Evolutionary conservation across 2,888 invertebrate genomes (phyloP).

Genomic region (Microplitis manilae): DNA sequence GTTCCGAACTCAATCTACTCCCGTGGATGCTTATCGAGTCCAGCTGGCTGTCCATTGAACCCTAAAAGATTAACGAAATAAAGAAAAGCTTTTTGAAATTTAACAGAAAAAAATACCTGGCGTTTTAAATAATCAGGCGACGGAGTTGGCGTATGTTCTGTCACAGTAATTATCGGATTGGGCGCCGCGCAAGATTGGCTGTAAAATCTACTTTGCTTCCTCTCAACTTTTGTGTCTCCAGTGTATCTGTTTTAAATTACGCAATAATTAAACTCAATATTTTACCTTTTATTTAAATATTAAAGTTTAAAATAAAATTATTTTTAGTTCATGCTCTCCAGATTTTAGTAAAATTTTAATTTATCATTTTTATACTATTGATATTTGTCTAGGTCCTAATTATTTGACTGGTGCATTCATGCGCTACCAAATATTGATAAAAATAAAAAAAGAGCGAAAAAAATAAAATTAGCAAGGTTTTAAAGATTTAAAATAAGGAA

Average conservation of each 20-base stretch:
- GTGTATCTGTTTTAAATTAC: conserved; percentile 75
- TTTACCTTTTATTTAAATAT: too few relatives aligned
- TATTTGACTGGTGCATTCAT: neutral
- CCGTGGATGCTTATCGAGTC: conserved; percentile 78
- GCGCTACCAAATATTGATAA: conserved; percentile 3
- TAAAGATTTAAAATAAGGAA: neutral
- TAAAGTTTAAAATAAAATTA: neutral
- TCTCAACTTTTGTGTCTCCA: conserved; percentile 80
- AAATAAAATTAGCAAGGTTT: neutral
- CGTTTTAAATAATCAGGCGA: conserved; percentile 89
- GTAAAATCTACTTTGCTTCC: conserved; percentile 74
- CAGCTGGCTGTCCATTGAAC: conserved; percentile 88
- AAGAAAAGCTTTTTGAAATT: conserved; percentile 35
- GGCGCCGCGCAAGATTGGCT: conserved; percentile 79
- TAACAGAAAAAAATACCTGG: conserved; percentile 74
- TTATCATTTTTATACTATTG: too few relatives aligned
- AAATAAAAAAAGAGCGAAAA: neutral
- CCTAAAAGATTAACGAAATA: conserved; percentile 72
- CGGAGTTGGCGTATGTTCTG: conserved; percentile 94
- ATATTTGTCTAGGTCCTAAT: too few relatives aligned
- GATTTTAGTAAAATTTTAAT: neutral
- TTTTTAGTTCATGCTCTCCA: neutral
- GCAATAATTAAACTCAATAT: neutral
- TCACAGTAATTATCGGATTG: conserved; percentile 97
- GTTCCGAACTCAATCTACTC: conserved; percentile 74